Evolutionary conservation across 1,140 invertebrate genomes (phyloP), one percentile per base, ranked within the genome.

Genomic region (Ceratina australensis): DNA sequence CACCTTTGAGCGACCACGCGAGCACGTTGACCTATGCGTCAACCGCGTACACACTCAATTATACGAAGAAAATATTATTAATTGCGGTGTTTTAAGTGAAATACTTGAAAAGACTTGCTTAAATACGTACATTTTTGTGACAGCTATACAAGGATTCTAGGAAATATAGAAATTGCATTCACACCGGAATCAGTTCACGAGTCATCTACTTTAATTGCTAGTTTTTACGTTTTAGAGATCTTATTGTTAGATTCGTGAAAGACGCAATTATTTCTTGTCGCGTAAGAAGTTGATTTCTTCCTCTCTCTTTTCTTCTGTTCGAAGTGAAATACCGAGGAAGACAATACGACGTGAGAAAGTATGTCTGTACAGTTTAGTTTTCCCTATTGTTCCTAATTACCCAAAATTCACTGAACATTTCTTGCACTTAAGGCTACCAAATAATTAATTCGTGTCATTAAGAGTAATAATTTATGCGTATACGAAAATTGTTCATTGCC

Each of bases 141-240:
- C 56, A 57, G 60, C 57, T 63, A 66, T 68, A 83, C 69, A 79
- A 82, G 80, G 26, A 79, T 54, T 18, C 26, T 61, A 59, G 42
- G 28, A 61, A 50, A 47, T 57, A 77, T 82, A 63, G 67, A 60
- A 56, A 60, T 79, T 49, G 80, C 80, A 63, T 22, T 59, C 80
- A 82, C 80, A 82, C 80, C 81, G 80, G 80, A 82, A 83, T 83
- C 81, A 83, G 81, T 83, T 83, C 72, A 73, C 59, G 63, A 75
- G 5, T 68, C 54, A 49, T 22, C 18, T 57, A 10, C 13, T 7
- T 5, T 57, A 15, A 60, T 57, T 22, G 3, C 56, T 22, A 57
- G 5, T 24, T 57, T n/a, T 42, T 42, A 42, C 56, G 13, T 20
- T 57, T 52, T n/a, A 57, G 22, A 24, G 16, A 18, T 50, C 3